These are phyloP conservation scores for Drosophila antonietae DNA, from an alignment of 2,888 invertebrate genomes.

Conservation along the genomic window DNA sequence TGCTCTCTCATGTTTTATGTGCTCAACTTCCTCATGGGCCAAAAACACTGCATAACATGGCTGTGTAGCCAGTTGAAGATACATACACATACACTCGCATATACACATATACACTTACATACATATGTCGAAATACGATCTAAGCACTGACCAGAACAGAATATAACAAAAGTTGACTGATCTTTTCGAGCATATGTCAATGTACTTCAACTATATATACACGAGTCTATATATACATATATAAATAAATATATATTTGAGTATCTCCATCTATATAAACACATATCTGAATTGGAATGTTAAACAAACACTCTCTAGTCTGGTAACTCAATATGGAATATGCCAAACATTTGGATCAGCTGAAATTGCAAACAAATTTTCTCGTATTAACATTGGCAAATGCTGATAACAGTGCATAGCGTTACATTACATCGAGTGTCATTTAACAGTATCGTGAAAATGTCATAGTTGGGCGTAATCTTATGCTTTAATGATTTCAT, in stretches of 20 bases:
- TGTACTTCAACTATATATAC: conserved; percentile 25
- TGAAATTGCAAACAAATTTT: conserved; percentile 6
- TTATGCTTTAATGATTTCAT: no score
- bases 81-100: conserved; percentile 15
- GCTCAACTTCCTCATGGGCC: conserved; percentile 64
- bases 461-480: no score
- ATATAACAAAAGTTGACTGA: conserved; percentile 46
- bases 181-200: conserved; percentile 43
- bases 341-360: neutral
- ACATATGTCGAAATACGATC: conserved; percentile 40
- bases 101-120: conserved; percentile 27
- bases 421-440: neutral
- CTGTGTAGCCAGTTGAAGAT: conserved; percentile 14
- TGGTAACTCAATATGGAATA: conserved; percentile 21
- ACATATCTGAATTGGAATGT: neutral
- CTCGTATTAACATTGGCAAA: neutral
- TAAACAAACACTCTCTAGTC: conserved; percentile 12
- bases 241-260: no score
- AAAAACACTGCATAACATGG: conserved; percentile 33
- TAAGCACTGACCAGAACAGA: conserved; percentile 11
- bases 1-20: conserved; percentile 27
- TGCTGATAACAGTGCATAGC: neutral
- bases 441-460: no score
- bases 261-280: neutral
- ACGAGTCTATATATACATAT: neutral